Conservation (phyloP, 2,888 invertebrate genomes). For the Fragum sueziense region DNA sequence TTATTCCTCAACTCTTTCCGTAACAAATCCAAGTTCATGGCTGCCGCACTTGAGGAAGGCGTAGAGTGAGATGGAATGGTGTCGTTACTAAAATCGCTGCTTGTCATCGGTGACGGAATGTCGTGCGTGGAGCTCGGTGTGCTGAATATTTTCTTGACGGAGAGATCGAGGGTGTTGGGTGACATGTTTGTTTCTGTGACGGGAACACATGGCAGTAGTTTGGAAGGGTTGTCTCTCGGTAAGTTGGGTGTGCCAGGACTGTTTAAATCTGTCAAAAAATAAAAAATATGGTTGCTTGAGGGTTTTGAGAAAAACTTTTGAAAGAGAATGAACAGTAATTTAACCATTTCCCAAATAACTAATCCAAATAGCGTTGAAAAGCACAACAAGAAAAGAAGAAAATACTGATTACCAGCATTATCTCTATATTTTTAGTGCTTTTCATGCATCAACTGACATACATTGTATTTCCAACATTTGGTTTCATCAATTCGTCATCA, state of each 20-base stretch:
- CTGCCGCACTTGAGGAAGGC: constrained; percentile 12
- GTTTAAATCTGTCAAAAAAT: neutral
- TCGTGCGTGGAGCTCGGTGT: neutral
- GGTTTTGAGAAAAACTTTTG: neutral
- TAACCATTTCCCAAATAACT: neutral
- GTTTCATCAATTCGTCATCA: no score
- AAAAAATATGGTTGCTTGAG: neutral
- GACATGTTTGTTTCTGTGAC: neutral
- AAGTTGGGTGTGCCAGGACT: neutral
- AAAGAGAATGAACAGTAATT: neutral
- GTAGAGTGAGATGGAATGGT: constrained; percentile 45
- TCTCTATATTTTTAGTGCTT: no score
- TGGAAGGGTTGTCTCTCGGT: neutral
- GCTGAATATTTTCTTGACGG: constrained; percentile 23
- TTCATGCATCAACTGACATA: no score
- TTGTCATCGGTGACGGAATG: constrained; percentile 22
- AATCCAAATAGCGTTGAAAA: neutral
- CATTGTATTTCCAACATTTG: no score
- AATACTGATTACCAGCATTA: no score
- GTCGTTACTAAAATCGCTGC: constrained; percentile 53
- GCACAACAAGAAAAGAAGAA: no score
- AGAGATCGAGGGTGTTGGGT: constrained; percentile 39
- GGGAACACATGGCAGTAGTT: neutral
- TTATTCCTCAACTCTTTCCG: constrained; percentile 53
- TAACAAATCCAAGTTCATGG: constrained; percentile 34